Base-by-base conservation (phyloP, 2,113 vertebrate species). In the Semicossyphus pulcher region DNA sequence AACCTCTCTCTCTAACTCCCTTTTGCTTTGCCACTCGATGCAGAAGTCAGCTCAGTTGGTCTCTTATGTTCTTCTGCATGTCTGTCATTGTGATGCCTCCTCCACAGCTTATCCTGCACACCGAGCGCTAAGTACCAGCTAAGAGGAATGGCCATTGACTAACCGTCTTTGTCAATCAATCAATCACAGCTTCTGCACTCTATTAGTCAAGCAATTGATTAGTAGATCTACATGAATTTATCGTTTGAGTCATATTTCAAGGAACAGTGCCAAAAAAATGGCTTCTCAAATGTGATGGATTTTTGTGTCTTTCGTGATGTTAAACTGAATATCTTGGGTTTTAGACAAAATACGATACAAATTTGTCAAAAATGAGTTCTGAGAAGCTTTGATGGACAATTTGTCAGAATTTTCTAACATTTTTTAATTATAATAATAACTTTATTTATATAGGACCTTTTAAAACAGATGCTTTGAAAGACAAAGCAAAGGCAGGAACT, bases 1-100 rank as follows among this genome's bases (percentile, higher is more conserved):
- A 85, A 39, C 58, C 10, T 44, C 51, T 73, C 51, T 7, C 36
- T 53, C 26, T 45, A 37, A 25, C 20, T 53, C 9, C 39, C 18
- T 39, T 23, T 48, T 23, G 32, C 57, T 63, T 28, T 36, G 1
- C 3, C 29, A 4, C 44, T 74, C 31, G 0, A 26, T 68, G 61
- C 57, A 72, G 20, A 28, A 62, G 53, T 80, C 58, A 36, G 28
- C 71, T 76, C 56, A 16, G 53, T 71, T 23, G 21, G 31, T 41
- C 41, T 71, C 83, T 58, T 31, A 66, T 61, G 25, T 62, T 57
- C 39, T 62, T 61, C 28, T 23, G 37, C 20, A 54, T 75, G 47
- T 51, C 58, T 29, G 5, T 80, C 72, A 42, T 0, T 36, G 62
- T 52, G 63, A 67, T 48, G 48, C 15, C 28, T 80, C 15, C 5